Conservation (phyloP, 2,888 invertebrate species). For the Acrobasis suavella region DNA sequence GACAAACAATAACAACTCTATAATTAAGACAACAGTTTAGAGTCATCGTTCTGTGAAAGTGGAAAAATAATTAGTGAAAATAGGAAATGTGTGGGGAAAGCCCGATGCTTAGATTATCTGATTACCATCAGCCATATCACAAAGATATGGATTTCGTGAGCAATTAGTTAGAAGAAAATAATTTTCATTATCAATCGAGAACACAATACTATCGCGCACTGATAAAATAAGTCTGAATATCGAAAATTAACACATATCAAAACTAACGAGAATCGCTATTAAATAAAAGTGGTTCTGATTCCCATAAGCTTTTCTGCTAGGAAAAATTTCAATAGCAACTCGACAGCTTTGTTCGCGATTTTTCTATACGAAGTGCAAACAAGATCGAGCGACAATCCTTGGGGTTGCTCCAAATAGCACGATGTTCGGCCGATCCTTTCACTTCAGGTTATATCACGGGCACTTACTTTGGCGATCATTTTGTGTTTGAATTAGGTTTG, state of each 20-base stretch:
- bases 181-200: too few species aligned
- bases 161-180: neutral
- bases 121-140: neutral
- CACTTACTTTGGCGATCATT: constrained; percentile 81
- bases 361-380: constrained; percentile 3
- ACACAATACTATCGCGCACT: too few species aligned
- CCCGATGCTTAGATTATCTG: neutral
- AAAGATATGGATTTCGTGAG: neutral
- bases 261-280: too few species aligned
- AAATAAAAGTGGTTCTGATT: neutral
- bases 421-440: constrained; percentile 54
- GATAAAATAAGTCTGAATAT: too few species aligned
- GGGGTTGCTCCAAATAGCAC: constrained; percentile 30
- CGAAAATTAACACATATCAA: too few species aligned
- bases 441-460: constrained; percentile 49
- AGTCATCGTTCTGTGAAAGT: constrained; percentile 26
- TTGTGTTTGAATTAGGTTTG: constrained; percentile 75
- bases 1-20: constrained; percentile 23
- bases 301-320: neutral
- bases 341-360: neutral
- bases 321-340: neutral
- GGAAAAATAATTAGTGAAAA: constrained; percentile 20
- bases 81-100: constrained; percentile 14
- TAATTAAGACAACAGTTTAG: constrained; percentile 25
- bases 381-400: constrained; percentile 18